Conservation (phyloP, 2,888 invertebrate genomes). For the Crocallis elinguaria region DNA sequence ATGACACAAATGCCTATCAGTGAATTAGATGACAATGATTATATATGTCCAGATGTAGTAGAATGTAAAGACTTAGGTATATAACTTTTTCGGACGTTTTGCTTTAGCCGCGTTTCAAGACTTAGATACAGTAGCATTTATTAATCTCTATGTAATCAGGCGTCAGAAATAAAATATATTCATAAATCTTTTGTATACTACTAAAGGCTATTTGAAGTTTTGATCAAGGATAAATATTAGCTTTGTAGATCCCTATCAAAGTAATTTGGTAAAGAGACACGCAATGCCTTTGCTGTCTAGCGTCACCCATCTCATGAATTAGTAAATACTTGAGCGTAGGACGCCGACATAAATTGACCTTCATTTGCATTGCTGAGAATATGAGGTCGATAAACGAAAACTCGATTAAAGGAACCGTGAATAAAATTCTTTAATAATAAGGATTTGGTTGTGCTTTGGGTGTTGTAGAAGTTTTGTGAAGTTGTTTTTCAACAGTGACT, state of each 20-base stretch:
- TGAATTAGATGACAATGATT: conserved; percentile 74
- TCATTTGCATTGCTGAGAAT: conserved; percentile 25
- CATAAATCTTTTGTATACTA: not conserved
- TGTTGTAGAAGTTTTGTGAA: no score
- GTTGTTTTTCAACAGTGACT: no score
- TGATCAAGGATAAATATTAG: not conserved
- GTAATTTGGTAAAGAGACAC: not conserved
- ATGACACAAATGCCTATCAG: conserved; percentile 50
- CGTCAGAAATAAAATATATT: no score
- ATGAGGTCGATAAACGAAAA: conserved; percentile 14
- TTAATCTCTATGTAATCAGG: no score
- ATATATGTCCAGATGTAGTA: conserved; percentile 82
- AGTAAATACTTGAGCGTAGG: conserved; percentile 25
- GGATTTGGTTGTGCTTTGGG: not conserved
- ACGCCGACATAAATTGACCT: conserved; percentile 23
- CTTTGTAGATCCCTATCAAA: not conserved
- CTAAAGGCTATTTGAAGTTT: not conserved
- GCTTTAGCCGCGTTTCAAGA: no score
- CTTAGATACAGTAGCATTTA: no score
- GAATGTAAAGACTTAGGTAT: conserved; percentile 79
- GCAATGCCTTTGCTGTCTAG: not conserved
- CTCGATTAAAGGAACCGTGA: not conserved
- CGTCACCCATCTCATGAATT: conserved; percentile 11
- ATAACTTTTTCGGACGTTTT: no score
- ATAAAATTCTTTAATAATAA: not conserved